These are phyloP conservation scores for Tetragnatha montana DNA, from an alignment of 2,888 invertebrate species.

Conservation along the genomic window DNA sequence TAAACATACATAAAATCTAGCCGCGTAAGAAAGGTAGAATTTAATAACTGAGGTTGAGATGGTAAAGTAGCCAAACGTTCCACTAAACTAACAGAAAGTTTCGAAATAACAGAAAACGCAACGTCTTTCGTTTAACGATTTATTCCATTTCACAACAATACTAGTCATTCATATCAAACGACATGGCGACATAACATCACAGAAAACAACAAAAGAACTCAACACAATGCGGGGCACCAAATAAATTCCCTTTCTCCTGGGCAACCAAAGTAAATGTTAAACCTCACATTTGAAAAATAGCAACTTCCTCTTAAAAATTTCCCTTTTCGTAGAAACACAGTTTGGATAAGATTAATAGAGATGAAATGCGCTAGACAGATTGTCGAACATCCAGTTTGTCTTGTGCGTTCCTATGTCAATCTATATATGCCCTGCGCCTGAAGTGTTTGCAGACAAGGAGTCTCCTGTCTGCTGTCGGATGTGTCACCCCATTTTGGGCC, in stretches of 20 bases:
- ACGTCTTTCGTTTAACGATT: no score
- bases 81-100: no score
- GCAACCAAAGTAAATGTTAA: not conserved
- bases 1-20: no score
- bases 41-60: no score
- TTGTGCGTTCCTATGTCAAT: conserved; percentile 28
- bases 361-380: conserved; percentile 21
- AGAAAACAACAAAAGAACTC: not conserved
- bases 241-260: not conserved
- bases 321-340: not conserved
- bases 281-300: not conserved
- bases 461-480: conserved; percentile 10
- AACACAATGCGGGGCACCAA: not conserved
- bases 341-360: conserved; percentile 28
- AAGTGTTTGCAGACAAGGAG: conserved; percentile 27
- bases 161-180: no score
- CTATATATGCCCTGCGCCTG: not conserved
- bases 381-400: conserved; percentile 38
- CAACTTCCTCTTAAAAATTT: not conserved
- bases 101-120: no score
- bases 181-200: no score
- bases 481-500: conserved; percentile 10
- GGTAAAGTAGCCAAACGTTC: no score
- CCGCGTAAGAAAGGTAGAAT: no score
- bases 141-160: no score